Percentiles rank a stretch among this genome's conserved stretches.
These are phyloP conservation scores for Grallaria varia DNA, from an alignment of 2,113 vertebrate genomes.

Conservation along the genomic window DNA sequence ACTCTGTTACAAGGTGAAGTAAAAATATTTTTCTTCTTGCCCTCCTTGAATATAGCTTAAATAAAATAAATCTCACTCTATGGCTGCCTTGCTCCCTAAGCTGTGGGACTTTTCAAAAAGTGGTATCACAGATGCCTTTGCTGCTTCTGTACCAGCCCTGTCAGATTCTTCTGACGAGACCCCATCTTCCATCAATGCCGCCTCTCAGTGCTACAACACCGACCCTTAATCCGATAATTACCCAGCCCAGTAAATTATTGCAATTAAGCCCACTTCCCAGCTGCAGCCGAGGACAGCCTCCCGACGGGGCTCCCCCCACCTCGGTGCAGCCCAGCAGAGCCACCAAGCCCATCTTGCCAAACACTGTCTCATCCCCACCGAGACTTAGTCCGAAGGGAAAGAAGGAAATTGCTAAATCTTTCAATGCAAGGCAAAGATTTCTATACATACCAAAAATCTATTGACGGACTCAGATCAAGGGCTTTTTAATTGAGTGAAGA, in stretches of 20 bases:
- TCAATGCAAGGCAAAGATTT: constrained; percentile 7
- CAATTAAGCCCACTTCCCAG: constrained; percentile 43
- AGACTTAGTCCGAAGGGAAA: not conserved
- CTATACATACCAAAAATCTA: constrained; percentile 16
- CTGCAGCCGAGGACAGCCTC: not conserved
- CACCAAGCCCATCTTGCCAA: not conserved
- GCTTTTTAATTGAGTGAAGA: constrained; percentile 52
- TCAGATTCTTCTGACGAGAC: not conserved
- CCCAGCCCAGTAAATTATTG: constrained; percentile 13
- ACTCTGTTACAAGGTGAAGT: not conserved
- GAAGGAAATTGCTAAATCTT: constrained; percentile 8
- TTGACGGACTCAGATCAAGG: constrained; percentile 14
- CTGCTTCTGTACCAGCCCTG: not conserved
- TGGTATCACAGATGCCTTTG: not conserved
- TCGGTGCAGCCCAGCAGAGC: not conserved
- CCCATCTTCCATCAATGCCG: not conserved
- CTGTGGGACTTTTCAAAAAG: not conserved
- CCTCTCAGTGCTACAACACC: not conserved
- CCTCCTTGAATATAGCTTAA: not conserved
- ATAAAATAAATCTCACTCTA: not conserved
- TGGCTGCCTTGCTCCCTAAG: not conserved
- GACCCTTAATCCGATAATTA: constrained; percentile 20
- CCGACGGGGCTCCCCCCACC: fast-evolving
- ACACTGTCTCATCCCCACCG: not conserved
- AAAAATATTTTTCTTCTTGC: not conserved